Evolutionary conservation across 2,113 vertebrate genomes (phyloP), one percentile per base, ranked within the genome.

Genomic region (Alouatta palliata): DNA sequence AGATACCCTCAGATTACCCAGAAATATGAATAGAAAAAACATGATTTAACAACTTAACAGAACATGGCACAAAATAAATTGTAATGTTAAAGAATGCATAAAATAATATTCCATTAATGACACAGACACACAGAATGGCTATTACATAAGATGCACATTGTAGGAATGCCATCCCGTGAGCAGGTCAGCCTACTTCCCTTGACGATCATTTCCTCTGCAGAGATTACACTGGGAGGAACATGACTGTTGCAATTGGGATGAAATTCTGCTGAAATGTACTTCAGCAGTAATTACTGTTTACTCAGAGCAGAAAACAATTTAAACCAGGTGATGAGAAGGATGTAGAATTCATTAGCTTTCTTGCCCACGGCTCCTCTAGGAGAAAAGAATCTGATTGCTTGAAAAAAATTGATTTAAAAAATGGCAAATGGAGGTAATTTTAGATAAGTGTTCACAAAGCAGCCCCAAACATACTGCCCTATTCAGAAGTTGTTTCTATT

Each of bases 271-370:
- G 30, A 71, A 47, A 43, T 17, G 35, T 35, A 23, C 64, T 93
- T 76, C 58, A 56, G 54, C 3, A 52, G 47, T 66, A 75, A 79
- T 76, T 85, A n/a, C 68, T 93, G 23, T 70, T 94, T 93, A 64
- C 40, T 68, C 23, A 8, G 91, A 95, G 49, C 47, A 40, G 91
- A 77, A 84, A 56, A 30, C 35, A 80, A 27, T 66, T 88, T 82
- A 47, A 91, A 25, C 21, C 25, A 76, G 79, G 86, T 37, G 35
- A 96, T 21, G 52, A 73, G 79, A 91, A 93, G 70, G 79, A 77
- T 66, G 47, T 23, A n/a, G n/a, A 96, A 77, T 91, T 94, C 56
- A 79, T 96, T 66, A 52, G 71, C 45, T 56, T 87, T 89, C 80
- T 35, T 76, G 52, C 58, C 81, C 58, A n/a, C 2, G 20, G 12